Evolutionary conservation across 2,113 vertebrate genomes (phyloP), one percentile per base, ranked within the genome.

Genomic region (Seriola dumerili): DNA sequence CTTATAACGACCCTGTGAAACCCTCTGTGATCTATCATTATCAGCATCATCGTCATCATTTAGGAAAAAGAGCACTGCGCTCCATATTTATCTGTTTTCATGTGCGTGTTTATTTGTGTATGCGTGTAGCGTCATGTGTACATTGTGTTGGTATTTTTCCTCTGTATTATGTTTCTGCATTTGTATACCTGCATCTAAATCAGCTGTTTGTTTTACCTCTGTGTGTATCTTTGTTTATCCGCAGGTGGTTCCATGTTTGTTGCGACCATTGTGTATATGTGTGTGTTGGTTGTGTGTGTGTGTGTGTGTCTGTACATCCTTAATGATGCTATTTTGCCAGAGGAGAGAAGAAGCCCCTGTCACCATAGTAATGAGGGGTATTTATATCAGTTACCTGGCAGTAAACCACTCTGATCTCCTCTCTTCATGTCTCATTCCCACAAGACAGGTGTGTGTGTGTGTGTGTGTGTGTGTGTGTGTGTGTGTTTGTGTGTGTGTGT

Each of bases 21-120:
- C 88, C 87, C 88, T 92, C 78, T 77, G 70, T 83, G 72, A 94
- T 95, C 93, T 90, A 93, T 95, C 91, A 91, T 94, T 90, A 94
- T 93, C 94, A 78, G 54, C 83, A 84, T 86, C 83, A 70, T 76
- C 84, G 46, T 84, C 69, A 54, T 88, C 76, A 76, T 79, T 87
- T 84, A 75, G 58, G 52, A 83, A 88, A 91, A 89, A 83, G 63
- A 80, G 46, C 17, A 69, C 32, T 0, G 29, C 3, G 14, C 66
- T 63, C 25, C 64, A 44, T 73, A 42, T 81, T 81, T 81, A 69
- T 86, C 38, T 54, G 21, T 72, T 78, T 81, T 52, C 66, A 16
- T 57, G 25, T 71, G 34, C 40, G 10, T 63, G 48, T 88, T 68
- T 81, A 48, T 77, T 32, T 76, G 32, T 44, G 50, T 21, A 42